A percentile compares a stretch with the other conserved stretches of the same genome.
Conservation (phyloP, 2,113 vertebrate genomes). For the Rhombomys opimus region DNA sequence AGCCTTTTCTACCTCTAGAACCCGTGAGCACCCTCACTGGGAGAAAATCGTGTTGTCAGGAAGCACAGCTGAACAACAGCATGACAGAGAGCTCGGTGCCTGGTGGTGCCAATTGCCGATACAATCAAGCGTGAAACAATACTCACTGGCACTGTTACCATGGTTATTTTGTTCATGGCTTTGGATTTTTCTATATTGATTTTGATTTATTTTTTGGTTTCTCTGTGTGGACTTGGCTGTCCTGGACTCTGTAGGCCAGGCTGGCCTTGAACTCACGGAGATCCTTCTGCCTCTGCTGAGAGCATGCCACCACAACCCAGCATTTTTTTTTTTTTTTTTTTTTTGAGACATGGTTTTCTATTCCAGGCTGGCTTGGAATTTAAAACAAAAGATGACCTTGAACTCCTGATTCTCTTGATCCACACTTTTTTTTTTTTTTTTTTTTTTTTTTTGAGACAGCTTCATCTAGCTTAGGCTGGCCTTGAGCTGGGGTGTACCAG, state of each 20-base stretch:
- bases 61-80: background rate
- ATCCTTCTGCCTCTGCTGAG: background rate
- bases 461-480: background rate
- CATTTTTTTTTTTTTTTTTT: background rate
- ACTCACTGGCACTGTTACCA: background rate
- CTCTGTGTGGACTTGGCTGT: background rate
- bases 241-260: background rate
- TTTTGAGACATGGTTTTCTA: background rate
- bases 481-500: background rate
- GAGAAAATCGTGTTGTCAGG: background rate
- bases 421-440: no score
- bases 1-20: background rate
- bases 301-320: background rate
- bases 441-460: no score
- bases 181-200: background rate
- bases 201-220: background rate
- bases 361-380: background rate
- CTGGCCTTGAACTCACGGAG: background rate
- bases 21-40: background rate
- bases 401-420: background rate
- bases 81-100: background rate
- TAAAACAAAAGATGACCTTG: background rate
- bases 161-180: background rate
- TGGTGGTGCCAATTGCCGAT: accelerated
- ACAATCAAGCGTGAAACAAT: background rate